A percentile compares a stretch with the other conserved stretches of the same genome.
These are phyloP conservation scores for Drosophila aff. DNA, from an alignment of 1,140 invertebrate genomes.

Conservation along the genomic window DNA sequence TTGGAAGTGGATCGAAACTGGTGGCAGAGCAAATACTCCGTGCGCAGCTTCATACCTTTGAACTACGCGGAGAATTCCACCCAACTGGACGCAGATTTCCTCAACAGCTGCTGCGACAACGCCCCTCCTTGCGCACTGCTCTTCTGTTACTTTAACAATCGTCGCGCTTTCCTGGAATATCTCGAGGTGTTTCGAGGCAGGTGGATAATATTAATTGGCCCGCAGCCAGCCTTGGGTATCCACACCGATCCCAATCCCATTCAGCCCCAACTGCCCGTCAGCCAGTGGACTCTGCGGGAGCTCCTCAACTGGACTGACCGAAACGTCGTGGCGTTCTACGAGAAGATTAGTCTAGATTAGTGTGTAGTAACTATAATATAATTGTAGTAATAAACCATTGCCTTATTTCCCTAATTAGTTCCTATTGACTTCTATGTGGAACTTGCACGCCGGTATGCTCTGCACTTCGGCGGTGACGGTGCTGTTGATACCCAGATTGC, in stretches of 20 bases:
- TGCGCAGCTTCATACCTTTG: slow-evolving; percentile 86
- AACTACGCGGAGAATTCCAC: slow-evolving; percentile 79
- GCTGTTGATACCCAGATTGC: slow-evolving; percentile 97
- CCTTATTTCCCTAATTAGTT: slow-evolving; percentile 58
- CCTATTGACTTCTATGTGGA: slow-evolving; percentile 94
- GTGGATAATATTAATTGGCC: slow-evolving; percentile 90
- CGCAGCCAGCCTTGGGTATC: slow-evolving; percentile 87
- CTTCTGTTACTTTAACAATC: slow-evolving; percentile 92
- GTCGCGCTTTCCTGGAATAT: slow-evolving; percentile 88
- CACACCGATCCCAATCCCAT: slow-evolving; percentile 89
- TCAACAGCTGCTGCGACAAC: slow-evolving; percentile 53
- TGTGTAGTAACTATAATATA: slow-evolving; percentile 31
- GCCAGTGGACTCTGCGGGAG: slow-evolving; percentile 64
- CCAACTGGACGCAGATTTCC: slow-evolving; percentile 66
- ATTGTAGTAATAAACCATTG: slow-evolving; percentile 51
- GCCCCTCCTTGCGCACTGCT: slow-evolving; percentile 87
- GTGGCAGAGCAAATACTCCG: slow-evolving; percentile 88
- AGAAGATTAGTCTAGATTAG: slow-evolving; percentile 53
- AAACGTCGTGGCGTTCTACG: slow-evolving; percentile 86
- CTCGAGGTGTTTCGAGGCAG: slow-evolving; percentile 87
- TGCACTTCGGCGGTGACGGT: slow-evolving; percentile 97
- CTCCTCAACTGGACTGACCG: slow-evolving; percentile 85
- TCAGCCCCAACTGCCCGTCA: slow-evolving; percentile 85
- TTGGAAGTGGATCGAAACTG: slow-evolving; percentile 87
- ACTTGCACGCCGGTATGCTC: slow-evolving; percentile 97